Percentiles rank a stretch among this genome's conserved stretches.
Evolutionary conservation across 2,888 invertebrate genomes (phyloP).

Genomic region (Blastobasis adustella): DNA sequence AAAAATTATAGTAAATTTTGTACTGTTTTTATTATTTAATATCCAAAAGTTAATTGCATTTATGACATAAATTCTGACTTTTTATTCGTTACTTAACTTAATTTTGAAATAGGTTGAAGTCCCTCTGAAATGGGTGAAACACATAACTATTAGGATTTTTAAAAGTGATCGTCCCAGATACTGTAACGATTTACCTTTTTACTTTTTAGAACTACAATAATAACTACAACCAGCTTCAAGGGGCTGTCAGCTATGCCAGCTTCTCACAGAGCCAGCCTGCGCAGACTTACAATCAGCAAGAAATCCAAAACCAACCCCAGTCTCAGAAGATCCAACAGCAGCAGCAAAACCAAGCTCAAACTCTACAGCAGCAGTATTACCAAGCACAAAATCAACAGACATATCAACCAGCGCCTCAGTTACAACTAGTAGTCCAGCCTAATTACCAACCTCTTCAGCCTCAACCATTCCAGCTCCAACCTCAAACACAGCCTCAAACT

Average conservation of each 20-base stretch:
- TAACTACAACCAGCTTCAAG: slow-evolving; percentile 34
- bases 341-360: slow-evolving; percentile 4
- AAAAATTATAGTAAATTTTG: too few relatives aligned
- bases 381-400: slow-evolving; percentile 13
- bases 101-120: too few relatives aligned
- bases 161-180: too few relatives aligned
- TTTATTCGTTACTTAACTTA: too few relatives aligned
- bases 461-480: slow-evolving; percentile 3
- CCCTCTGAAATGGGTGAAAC: too few relatives aligned
- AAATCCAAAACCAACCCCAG: slow-evolving; percentile 1
- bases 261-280: slow-evolving; percentile 38
- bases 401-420: slow-evolving; percentile 12
- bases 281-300: slow-evolving; percentile 9
- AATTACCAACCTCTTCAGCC: slow-evolving; percentile 6
- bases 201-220: slow-evolving; percentile 42
- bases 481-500: slow-evolving; percentile 5
- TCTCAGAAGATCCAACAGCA: slow-evolving; percentile 4
- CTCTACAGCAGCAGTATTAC: slow-evolving; percentile 10
- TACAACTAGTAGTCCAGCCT: slow-evolving; percentile 14
- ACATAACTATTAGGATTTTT: too few relatives aligned
- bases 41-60: too few relatives aligned
- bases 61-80: too few relatives aligned
- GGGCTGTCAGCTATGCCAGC: slow-evolving; percentile 51
- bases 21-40: too few relatives aligned
- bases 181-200: neutral